Evolutionary conservation across 2,888 invertebrate species (phyloP), one percentile per base, ranked within the genome.

Genomic region (Leptinotarsa tumamoca): DNA sequence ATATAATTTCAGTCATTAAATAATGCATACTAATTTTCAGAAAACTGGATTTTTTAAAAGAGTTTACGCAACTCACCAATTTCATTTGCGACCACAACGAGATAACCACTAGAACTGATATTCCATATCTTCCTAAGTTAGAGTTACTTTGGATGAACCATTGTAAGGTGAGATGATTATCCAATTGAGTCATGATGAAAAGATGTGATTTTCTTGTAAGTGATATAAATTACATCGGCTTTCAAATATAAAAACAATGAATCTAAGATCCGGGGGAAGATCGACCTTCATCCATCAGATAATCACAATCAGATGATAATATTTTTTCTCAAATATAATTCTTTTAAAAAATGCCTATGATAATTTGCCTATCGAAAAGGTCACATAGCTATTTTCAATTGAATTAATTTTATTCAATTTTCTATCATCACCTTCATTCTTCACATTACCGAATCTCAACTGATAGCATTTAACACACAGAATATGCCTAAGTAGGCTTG

Each of bases 41-140:
- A 72, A 94, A 94, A 87, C 88, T 96, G 72, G 92, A 94, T 78
- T 94, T 94, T 83, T 87, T 96, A 54, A 90, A 91, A 4, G 91
- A 93, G 83, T 95, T 96, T 87, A 92, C 91, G 75, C 90, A 92
- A 75, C 87, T 96, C 74, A 93, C 93, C 14, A 94, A 95, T 0
- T 87, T 96, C 17, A 95, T 96, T 81, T 90, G 95, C 80, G 97
- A 97, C 87, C 93, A 94, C 82, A 97, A 97, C 85, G 90, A 91
- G 2, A 92, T 95, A 74, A 92, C 92, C 49, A 92, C 94, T 63
- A 91, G 92, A 71, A 93, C 93, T 52, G 89, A 90, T 17, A 90
- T 96, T 68, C 96, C 96, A 0, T 90, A 90, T 58, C 87, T 95
- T 86, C 93, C 94, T 0, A 92, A 92, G 81, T 87, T 97, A 23